Base-by-base conservation (phyloP, 2,888 invertebrate species). In the Ligdia adustata region DNA sequence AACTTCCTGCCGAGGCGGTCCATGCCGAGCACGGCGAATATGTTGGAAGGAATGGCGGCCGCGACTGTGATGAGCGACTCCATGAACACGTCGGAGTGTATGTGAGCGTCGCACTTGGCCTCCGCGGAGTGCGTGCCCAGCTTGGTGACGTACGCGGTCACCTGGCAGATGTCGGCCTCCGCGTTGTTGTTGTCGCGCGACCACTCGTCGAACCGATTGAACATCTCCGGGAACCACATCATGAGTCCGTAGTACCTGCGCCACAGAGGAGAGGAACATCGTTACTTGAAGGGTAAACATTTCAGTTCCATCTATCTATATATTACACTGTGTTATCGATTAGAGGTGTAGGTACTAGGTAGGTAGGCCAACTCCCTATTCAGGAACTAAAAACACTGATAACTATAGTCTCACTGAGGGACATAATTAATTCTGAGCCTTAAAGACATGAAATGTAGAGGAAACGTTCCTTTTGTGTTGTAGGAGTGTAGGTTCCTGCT, bases 141-240 rank as follows among this genome's bases (percentile, higher is more conserved):
- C 54, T 91, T 90, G 2, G 95, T 94, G 15, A 96, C 95, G 78
- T 93, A 96, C 0, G 93, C 88, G 7, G 95, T 96, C 46, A 96
- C 96, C 63, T 93, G 85, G 72, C 96, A 96, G 43, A 95, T 95
- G 60, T 93, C 92, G 0, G 94, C 94, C 37, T 92, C 91, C 33
- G 91, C 88, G 62, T 92, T 93, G 37, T 94, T 93, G 81, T 95
- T 93, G 18, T 91, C 87, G 39, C 92, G 91, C 37, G 93, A 92
- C 86, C 92, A 97, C 75, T 95, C 95, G 83, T 96, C 96, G 79
- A 96, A 96, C 33, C 97, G 94, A 78, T 95, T 96, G 87, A 98
- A 98, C 73, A 98, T 92, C 84, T 98, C 97, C 0, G 98, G 98
- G 87, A 98, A 97, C 98, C 98, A 98, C 96, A 98, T 97, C 96